phyloP scores from a whole-genome alignment of 2,113 vertebrate species.

The Saiga tatarica region DNA sequence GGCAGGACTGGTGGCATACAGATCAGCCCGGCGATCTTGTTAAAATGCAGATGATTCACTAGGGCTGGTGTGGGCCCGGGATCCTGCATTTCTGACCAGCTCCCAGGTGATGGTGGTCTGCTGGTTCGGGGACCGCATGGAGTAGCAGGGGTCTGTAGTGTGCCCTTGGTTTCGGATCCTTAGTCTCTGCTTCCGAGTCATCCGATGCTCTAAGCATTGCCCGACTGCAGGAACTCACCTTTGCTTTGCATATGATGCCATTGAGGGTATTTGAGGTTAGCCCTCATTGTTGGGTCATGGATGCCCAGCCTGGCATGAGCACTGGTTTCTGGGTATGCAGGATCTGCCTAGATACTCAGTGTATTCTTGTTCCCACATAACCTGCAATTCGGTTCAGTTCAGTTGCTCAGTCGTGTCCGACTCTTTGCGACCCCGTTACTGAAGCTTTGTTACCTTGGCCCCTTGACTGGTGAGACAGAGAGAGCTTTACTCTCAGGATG shows the following conservation, averaged over 20 bases:
- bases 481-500: neutral
- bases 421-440: neutral
- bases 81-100: neutral
- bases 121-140: neutral
- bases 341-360: neutral
- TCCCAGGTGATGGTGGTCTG: neutral
- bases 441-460: neutral
- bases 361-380: neutral
- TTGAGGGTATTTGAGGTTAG: neutral
- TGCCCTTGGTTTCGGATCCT: neutral
- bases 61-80: neutral
- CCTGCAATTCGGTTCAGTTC: neutral
- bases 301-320: neutral
- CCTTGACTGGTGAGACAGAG: neutral
- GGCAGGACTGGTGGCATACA: neutral
- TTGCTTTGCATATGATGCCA: neutral
- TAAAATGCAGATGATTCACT: neutral
- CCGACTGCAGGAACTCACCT: neutral
- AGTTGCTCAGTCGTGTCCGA: too few relatives aligned
- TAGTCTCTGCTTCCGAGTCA: neutral
- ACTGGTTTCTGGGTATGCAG: neutral
- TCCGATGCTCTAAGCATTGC: neutral
- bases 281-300: neutral
- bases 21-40: neutral
- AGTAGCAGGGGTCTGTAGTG: rapidly evolving